Evolutionary conservation across 2,113 vertebrate species (phyloP).

Genomic region (Anolis carolinensis): DNA sequence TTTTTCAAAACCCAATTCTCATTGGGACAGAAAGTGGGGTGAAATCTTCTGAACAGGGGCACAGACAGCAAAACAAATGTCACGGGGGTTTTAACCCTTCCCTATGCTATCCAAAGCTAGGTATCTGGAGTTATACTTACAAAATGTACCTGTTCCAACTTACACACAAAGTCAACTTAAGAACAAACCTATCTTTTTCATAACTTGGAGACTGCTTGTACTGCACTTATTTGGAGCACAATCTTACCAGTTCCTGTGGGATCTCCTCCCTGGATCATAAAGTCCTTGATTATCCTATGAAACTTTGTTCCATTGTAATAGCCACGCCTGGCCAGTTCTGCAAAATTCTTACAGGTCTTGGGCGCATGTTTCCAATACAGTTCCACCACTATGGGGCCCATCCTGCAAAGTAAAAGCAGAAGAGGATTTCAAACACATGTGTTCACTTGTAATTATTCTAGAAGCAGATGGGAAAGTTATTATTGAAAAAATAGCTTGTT

Average conservation of each 20-base stretch:
- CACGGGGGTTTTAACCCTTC: too few species aligned
- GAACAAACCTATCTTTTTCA: too few species aligned
- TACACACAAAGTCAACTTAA: too few species aligned
- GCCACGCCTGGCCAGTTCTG: constrained; percentile 88
- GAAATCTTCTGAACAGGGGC: too few species aligned
- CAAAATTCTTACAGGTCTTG: constrained; percentile 93
- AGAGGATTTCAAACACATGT: neutral
- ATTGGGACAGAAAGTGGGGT: too few species aligned
- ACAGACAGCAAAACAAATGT: too few species aligned
- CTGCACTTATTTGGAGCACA: too few species aligned
- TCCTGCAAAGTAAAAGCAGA: constrained; percentile 72
- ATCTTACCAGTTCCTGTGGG: constrained; percentile 90
- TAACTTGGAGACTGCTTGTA: too few species aligned
- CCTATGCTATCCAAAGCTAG: too few species aligned
- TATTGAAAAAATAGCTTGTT: neutral
- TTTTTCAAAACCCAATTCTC: too few species aligned
- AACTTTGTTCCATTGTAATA: constrained; percentile 94
- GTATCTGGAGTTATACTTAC: too few species aligned
- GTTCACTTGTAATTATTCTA: neutral
- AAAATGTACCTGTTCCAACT: too few species aligned
- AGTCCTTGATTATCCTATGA: constrained; percentile 93
- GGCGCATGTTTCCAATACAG: constrained; percentile 94
- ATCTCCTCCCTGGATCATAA: constrained; percentile 97
- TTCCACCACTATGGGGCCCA: constrained; percentile 89
- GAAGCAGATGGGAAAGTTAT: neutral